Base-by-base conservation (phyloP, 2,888 invertebrate genomes). In the Arctia plantaginis region DNA sequence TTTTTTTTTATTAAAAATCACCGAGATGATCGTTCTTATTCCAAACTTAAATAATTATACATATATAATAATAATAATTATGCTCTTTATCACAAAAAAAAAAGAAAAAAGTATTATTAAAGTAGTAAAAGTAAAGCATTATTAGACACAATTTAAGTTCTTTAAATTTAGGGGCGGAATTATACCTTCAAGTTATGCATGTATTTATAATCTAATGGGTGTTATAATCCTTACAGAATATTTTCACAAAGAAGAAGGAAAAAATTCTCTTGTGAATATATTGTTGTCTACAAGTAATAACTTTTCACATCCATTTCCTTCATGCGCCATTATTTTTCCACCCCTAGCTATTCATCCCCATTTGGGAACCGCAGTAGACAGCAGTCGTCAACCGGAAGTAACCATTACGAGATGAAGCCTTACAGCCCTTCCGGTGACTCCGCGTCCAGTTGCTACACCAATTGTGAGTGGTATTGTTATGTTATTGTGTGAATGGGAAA, bases 341-440 rank as follows among this genome's bases (percentile, higher is more conserved):
- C 81, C 83, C 81, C 67, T 80, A 95, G 95, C 83, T 95, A 95
- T 80, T 92, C 94, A 47, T 94, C 94, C 33, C 95, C 95, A 66
- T 93, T 94, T 83, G 94, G 94, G 64, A 89, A 90, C 79, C 88
- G 94, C 80, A 93, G 93, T 76, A 89, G 90, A 44, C 93, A 93
- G 74, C 94, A 93, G 77, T 92, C 94, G 1, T 91, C 93, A 1
- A 86, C 85, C 2, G 94, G 92, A 69, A 94, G 94, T 86, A 93
- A 93, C 85, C 93, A 95, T 85, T 95, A 94, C 80, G 95, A 95
- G 86, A 95, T 95, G 95, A 95, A 95, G 83, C 95, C 95, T 2
- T 95, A 94, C 89, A 95, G 95, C 72, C 95, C 95, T 64, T 94
- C 95, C 39, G 95, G 92, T 20, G 95, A 95, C 66, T 95, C 95